Percentiles rank a stretch among this genome's conserved stretches.
phyloP scores from a whole-genome alignment of 2,888 invertebrate genomes.

The Lobophora halterata region DNA sequence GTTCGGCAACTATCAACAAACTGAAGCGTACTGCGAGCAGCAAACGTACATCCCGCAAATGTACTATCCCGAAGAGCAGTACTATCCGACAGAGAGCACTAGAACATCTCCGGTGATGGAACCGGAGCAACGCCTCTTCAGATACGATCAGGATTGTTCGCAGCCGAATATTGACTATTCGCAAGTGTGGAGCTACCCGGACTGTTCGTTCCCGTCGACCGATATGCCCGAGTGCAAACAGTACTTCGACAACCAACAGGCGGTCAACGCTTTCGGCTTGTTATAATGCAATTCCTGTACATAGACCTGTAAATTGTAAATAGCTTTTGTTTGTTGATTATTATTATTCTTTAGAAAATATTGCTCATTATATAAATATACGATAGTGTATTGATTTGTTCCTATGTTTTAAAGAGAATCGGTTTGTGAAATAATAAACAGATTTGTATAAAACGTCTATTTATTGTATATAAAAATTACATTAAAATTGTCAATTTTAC shows the following conservation, averaged over 20 bases:
- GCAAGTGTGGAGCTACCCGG: conserved; percentile 64
- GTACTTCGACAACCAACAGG: conserved; percentile 61
- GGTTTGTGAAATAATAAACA: conserved; percentile 52
- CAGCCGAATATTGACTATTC: conserved; percentile 57
- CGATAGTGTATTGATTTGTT: conserved; percentile 40
- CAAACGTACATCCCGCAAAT: conserved; percentile 57
- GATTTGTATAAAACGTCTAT: conserved; percentile 78
- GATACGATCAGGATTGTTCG: conserved; percentile 61
- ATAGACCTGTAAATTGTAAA: conserved; percentile 44
- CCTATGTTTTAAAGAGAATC: conserved; percentile 49
- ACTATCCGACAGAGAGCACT: conserved; percentile 58
- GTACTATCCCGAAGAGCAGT: conserved; percentile 71
- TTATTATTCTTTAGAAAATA: conserved; percentile 34
- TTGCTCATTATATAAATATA: conserved; percentile 31
- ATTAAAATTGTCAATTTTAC: conserved; percentile 80
- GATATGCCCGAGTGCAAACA: conserved; percentile 59
- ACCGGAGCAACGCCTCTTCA: conserved; percentile 64
- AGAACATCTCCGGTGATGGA: conserved; percentile 62
- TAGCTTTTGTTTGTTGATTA: conserved; percentile 38
- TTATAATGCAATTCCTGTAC: conserved; percentile 56
- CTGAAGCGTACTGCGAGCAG: conserved; percentile 66
- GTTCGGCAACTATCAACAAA: conserved; percentile 65
- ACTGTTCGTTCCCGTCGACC: conserved; percentile 59
- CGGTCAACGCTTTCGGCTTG: conserved; percentile 59
- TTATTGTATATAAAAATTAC: conserved; percentile 81